Evolutionary conservation across 1,140 invertebrate species (phyloP).

Genomic region (Philotrypesis tridentata): DNA sequence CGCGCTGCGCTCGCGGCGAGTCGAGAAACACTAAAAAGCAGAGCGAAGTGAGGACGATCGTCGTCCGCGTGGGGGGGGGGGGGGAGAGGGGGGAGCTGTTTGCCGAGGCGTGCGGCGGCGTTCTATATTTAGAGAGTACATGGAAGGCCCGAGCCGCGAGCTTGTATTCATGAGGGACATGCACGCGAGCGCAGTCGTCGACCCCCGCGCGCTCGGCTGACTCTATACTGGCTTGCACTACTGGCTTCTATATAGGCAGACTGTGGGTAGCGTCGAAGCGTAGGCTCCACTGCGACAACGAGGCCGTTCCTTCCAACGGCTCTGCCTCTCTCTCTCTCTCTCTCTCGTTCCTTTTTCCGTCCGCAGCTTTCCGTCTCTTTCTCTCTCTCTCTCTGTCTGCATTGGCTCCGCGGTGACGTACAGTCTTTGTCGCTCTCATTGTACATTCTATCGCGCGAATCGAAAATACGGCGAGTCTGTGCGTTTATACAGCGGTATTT

Average conservation of each 20-base stretch:
- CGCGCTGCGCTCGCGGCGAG: no score
- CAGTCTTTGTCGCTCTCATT: no score
- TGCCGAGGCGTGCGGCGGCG: conserved; percentile 44
- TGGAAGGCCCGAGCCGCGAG: conserved; percentile 29
- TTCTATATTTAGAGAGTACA: conserved; percentile 67
- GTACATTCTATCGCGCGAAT: no score
- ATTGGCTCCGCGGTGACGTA: no score
- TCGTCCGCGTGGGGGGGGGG: no score
- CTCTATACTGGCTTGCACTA: neutral
- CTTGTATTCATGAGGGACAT: conserved; percentile 62
- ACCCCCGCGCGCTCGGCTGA: conserved; percentile 52
- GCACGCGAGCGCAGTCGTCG: conserved; percentile 68
- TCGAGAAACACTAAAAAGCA: conserved; percentile 35
- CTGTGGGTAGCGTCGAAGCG: conserved; percentile 42
- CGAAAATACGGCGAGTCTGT: no score
- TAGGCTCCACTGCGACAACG: conserved; percentile 60
- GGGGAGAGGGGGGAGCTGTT: no score
- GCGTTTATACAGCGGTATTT: no score
- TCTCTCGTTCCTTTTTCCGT: conserved; percentile 3
- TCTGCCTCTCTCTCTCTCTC: neutral
- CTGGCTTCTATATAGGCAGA: neutral
- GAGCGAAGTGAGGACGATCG: conserved; percentile 42
- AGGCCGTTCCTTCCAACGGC: conserved; percentile 15
- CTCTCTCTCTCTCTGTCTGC: neutral
- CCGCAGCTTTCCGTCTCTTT: neutral